Evolutionary conservation across 2,113 vertebrate genomes (phyloP).

Genomic region (Atractosteus spatula): DNA sequence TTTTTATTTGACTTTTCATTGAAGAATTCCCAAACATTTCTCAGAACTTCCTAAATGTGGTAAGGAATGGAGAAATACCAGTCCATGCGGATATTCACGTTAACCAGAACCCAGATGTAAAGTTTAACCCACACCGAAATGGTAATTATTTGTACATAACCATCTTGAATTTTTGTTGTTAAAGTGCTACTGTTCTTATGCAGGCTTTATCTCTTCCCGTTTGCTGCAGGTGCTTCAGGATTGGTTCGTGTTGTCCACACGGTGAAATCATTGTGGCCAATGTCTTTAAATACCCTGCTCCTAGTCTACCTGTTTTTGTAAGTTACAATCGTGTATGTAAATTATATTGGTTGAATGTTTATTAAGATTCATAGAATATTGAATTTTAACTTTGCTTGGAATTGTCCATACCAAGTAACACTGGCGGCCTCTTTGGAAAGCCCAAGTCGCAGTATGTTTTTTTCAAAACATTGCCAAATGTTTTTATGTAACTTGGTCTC

Average conservation of each 20-base stretch:
- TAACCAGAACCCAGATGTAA: slow-evolving; percentile 57
- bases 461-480: not conserved
- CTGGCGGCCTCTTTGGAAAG: no score
- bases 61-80: slow-evolving; percentile 66
- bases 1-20: slow-evolving; percentile 18
- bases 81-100: slow-evolving; percentile 57
- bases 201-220: not conserved
- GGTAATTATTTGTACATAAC: slow-evolving; percentile 50
- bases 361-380: not conserved
- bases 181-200: not conserved
- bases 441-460: not conserved
- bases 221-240: slow-evolving; percentile 54
- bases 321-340: slow-evolving; percentile 67
- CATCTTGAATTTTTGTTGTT: slow-evolving; percentile 1
- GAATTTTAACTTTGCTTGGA: not conserved
- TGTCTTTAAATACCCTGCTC: slow-evolving; percentile 76
- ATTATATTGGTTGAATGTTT: no score
- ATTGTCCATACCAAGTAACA: no score
- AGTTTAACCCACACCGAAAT: slow-evolving; percentile 55
- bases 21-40: slow-evolving; percentile 66
- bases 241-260: slow-evolving; percentile 43
- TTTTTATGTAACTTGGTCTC: not conserved
- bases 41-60: slow-evolving; percentile 66
- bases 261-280: slow-evolving; percentile 57
- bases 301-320: slow-evolving; percentile 82